Evolutionary conservation across 1,140 invertebrate genomes (phyloP), one percentile per base, ranked within the genome.

Genomic region (Psix sp.): DNA sequence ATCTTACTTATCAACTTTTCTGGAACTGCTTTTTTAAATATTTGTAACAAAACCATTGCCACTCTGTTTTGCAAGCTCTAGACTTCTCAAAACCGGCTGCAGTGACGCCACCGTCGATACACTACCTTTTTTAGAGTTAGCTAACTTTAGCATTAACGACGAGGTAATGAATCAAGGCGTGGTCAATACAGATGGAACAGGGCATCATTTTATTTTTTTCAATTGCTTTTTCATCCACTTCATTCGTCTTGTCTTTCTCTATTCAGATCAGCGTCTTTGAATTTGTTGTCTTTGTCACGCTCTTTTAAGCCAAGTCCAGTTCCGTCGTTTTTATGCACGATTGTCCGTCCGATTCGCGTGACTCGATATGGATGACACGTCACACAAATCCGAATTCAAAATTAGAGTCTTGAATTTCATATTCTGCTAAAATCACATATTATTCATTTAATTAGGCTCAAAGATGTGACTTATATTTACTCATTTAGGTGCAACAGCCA

Each of bases 111-210:
- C 26, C 6, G 26, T 29, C 26, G 26, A 3, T 29, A 7, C n/a
- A 7, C n/a, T 29, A 29, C 26, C 26, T 29, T 29, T 29, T 29
- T 29, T 29, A 29, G 26, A 10, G 7, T n/a, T 29, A 29, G 26
- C 26, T 29, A 29, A 29, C 26, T 29, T 29, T 29, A 29, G 26
- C 26, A 29, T 29, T 29, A 29, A 29, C 63, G 26, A 74, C 56
- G 63, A 68, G 62, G 71, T 68, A 74, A 74, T 74, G 71, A 74
- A 74, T 74, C 71, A 74, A 74, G 71, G 71, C 63, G 71, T 68
- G 71, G 71, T 74, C 71, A 66, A 66, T 73, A 73, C 70, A 66
- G 70, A 65, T 66, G 70, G 48, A 46, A 73, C 52, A 60, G 70
- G 54, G 46, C 26, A 29, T 57, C 51, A 67, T 67, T 67, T 67